Base-by-base conservation (phyloP, 2,888 invertebrate species). In the Drosophila kuntzei region DNA sequence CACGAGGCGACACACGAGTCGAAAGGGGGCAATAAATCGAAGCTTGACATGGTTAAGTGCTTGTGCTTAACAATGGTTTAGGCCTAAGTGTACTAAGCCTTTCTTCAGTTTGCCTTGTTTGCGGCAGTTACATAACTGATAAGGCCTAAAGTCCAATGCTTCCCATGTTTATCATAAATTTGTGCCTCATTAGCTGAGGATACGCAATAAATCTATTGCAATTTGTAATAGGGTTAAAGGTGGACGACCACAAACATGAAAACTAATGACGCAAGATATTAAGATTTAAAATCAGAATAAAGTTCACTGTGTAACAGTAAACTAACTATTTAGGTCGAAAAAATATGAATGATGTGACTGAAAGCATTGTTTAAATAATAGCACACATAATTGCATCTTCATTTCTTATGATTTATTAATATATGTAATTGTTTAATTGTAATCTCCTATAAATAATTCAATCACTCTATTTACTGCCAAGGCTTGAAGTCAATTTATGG, bases 1-100 rank as follows among this genome's bases (percentile, higher is more conserved):
- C 14, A 55, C 14, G 32, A 6, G 36, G 25, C 25, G 22, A 12
- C 36, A 32, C n/a, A 32, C 16, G 14, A 65, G 49, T 50, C 60
- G 27, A 51, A 39, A 16, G 44, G 43, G 47, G 54, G 79, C 84
- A 58, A 87, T 83, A 83, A 83, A 83, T 83, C 84, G 77, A 64
- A 55, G 68, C 67, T 57, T 79, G 84, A 84, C 83, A 83, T 70
- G 79, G 79, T 79, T 83, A 83, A 83, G 83, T 87, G 83, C 67
- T 51, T 60, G 77, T 60, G 87, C 81, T 86, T 80, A 86, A 83
- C 84, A 83, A 79, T 70, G 80, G 76, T 36, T 76, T 58, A 51
- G 63, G 63, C 60, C 44, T n/a, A 60, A 60, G 50, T 62, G 62
- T 43, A 55, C 46, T 59, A 25, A 41, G 61, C 54, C 41, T 27